Base-by-base conservation (phyloP, 2,888 invertebrate genomes). In the Macrostomum cliftonense region DNA sequence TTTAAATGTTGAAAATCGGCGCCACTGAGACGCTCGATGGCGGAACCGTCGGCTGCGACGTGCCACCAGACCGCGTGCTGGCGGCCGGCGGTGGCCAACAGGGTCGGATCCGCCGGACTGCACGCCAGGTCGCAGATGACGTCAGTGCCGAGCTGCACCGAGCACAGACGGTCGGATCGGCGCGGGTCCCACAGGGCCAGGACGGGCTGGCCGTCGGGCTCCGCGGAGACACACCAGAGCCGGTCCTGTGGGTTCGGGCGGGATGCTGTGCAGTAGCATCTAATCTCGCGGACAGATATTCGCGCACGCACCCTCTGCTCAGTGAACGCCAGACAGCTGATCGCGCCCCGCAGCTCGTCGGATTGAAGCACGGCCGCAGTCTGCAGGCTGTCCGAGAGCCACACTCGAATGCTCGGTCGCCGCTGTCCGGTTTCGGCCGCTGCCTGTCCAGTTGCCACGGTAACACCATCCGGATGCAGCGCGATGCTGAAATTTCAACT, bases 31-130 rank as follows among this genome's bases (percentile, higher is more conserved):
- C 57, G 49, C 43, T 59, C 55, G 11, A 67, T 50, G 1, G 55
- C 55, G 11, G 46, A 44, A 21, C 54, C 54, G 4, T 61, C 58
- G 5, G 54, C 52, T 43, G 59, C 57, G 4, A 65, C 40, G 45
- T 57, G 61, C 65, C 65, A 66, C 67, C 65, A 66, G 19, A 54
- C 52, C 9, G 63, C 50, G 43, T 66, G 64, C 45, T 66, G 65
- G 49, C 62, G 63, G 1, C 67, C 67, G 17, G 61, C 56, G 1
- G 64, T 61, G 9, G 63, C 61, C 13, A 67, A 49, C 5, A 57
- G 44, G 19, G 62, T 61, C 1, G 62, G 56, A 39, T 60, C 53
- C 20, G 54, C 56, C 7, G 61, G 56, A 50, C 59, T 63, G 52
- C 64, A 64, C 9, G 55, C 58, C 14, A 61, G 52, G 49, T 61